These are phyloP conservation scores for Rhodeus uyekii DNA, from an alignment of 2,797 vertebrate genomes.

Conservation along the genomic window DNA sequence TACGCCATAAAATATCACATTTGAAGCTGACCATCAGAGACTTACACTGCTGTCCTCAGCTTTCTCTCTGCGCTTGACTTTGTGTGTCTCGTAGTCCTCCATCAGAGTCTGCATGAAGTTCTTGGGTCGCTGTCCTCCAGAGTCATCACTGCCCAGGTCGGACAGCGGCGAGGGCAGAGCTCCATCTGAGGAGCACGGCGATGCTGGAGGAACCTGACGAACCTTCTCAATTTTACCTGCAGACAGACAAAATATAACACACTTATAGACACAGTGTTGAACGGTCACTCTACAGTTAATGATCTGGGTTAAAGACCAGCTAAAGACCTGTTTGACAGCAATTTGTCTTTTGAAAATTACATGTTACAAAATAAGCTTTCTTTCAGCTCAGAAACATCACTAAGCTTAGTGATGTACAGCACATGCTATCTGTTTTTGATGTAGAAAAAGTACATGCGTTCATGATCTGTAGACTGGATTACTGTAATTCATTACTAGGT, in stretches of 20 bases:
- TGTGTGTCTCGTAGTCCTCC: conserved; percentile 97
- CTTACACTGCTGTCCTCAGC: conserved; percentile 95
- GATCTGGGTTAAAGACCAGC: too few relatives aligned
- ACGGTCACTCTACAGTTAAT: not conserved
- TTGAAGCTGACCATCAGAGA: conserved; percentile 43
- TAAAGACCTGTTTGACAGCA: not conserved
- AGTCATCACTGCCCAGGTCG: conserved; percentile 85
- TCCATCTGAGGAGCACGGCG: conserved; percentile 82
- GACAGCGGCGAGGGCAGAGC: conserved; percentile 73
- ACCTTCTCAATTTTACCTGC: conserved; percentile 97
- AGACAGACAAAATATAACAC: conserved; percentile 41
- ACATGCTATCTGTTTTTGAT: not conserved
- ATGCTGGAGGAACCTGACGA: conserved; percentile 81
- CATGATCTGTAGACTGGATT: too few relatives aligned
- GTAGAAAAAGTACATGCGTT: not conserved
- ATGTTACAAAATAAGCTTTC: not conserved
- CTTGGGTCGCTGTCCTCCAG: conserved; percentile 84
- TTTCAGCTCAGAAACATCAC: not conserved
- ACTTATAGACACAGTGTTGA: not conserved
- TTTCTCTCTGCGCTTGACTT: conserved; percentile 92
- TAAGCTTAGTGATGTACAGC: not conserved
- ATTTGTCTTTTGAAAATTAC: not conserved
- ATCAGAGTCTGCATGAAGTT: conserved; percentile 98
- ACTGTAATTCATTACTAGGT: not conserved
- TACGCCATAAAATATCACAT: not conserved